Percentiles rank a stretch among this genome's conserved stretches.
Conservation (phyloP, 2,888 invertebrate species). For the Eilema caniola region DNA sequence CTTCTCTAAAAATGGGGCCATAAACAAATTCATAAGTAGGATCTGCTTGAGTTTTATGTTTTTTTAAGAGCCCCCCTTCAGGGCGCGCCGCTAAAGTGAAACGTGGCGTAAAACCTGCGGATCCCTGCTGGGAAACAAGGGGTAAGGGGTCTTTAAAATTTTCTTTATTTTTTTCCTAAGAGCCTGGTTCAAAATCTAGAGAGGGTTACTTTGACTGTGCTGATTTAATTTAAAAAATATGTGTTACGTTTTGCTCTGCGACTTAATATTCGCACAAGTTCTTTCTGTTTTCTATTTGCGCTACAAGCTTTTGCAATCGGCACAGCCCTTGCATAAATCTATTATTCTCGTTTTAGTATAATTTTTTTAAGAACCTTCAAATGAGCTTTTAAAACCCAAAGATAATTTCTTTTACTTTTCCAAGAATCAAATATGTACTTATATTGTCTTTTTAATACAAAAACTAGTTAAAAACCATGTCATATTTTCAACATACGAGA, state of each 20-base stretch:
- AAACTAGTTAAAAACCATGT: background rate
- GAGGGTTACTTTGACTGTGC: constrained; percentile 33
- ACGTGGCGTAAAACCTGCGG: constrained; percentile 78
- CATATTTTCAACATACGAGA: constrained; percentile 43
- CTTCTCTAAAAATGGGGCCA: constrained; percentile 75
- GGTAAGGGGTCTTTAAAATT: constrained; percentile 53
- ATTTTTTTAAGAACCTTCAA: too few species aligned
- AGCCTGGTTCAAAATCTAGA: constrained; percentile 34
- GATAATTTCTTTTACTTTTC: too few species aligned
- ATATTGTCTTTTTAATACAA: background rate
- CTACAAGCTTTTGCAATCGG: too few species aligned
- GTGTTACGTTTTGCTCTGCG: background rate
- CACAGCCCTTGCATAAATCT: too few species aligned
- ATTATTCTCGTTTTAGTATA: too few species aligned
- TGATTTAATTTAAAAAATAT: background rate
- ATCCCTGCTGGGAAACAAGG: constrained; percentile 73
- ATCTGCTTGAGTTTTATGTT: constrained; percentile 80
- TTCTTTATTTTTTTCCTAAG: constrained; percentile 37
- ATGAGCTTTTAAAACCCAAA: too few species aligned
- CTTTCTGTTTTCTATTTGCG: too few species aligned
- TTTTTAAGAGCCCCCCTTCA: constrained; percentile 79
- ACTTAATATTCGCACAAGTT: background rate
- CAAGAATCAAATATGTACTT: too few species aligned
- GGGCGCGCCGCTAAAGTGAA: constrained; percentile 79
- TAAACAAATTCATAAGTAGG: constrained; percentile 87